Percentiles rank a stretch among this genome's conserved stretches.
phyloP scores from a whole-genome alignment of 2,888 invertebrate species.

The Spilarctia lutea region DNA sequence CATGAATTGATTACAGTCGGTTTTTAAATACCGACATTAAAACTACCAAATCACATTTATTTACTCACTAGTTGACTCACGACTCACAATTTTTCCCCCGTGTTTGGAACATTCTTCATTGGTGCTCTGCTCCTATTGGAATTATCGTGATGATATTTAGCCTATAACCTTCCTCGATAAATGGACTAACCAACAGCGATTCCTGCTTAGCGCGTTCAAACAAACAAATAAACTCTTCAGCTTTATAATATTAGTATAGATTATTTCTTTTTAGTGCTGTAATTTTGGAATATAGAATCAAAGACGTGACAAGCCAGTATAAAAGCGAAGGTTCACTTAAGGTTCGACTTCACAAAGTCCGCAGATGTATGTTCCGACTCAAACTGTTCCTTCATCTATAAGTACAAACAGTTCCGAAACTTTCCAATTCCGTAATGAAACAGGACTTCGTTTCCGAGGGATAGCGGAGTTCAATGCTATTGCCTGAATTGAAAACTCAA shows the following conservation, averaged over 20 bases:
- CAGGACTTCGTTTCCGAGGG: slow-evolving; percentile 24
- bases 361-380: background rate
- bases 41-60: background rate
- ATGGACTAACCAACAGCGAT: no score
- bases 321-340: background rate
- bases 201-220: no score
- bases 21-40: background rate
- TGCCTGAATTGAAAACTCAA: slow-evolving; percentile 19
- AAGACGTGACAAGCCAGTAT: background rate
- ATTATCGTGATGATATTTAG: no score
- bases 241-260: no score
- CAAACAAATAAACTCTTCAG: no score
- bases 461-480: slow-evolving; percentile 22
- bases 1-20: background rate
- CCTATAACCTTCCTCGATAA: no score
- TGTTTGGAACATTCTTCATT: no score
- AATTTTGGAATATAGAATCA: background rate
- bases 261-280: background rate
- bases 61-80: background rate
- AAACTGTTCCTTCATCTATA: slow-evolving; percentile 3
- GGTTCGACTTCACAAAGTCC: background rate
- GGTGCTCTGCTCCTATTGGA: no score
- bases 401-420: slow-evolving; percentile 18
- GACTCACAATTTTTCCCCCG: no score
- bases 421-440: slow-evolving; percentile 28